Evolutionary conservation across 2,888 invertebrate species (phyloP).

Genomic region (Odontomyia ornata): DNA sequence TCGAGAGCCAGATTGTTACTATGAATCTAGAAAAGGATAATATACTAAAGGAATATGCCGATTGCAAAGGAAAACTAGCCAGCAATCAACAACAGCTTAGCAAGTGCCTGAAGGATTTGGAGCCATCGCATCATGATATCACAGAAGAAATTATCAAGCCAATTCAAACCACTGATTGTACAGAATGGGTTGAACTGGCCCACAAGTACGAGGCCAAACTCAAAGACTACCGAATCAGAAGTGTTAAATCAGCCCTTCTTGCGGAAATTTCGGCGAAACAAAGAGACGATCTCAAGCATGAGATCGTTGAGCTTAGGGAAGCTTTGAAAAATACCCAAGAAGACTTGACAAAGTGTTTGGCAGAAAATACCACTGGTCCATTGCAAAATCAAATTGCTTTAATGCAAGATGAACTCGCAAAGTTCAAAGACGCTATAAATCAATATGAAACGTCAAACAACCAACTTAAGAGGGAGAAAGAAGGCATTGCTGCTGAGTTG

Average conservation of each 20-base stretch:
- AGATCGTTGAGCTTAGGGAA: neutral
- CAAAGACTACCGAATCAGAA: neutral
- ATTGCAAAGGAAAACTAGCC: slow-evolving; percentile 8
- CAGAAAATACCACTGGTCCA: neutral
- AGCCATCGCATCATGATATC: neutral
- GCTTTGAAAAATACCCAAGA: neutral
- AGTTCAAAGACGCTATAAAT: neutral
- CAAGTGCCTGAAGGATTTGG: neutral
- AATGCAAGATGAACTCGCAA: neutral
- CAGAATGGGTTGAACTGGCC: slow-evolving; percentile 11
- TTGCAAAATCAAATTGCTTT: neutral
- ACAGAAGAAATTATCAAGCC: neutral
- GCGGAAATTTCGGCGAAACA: neutral
- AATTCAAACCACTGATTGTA: neutral
- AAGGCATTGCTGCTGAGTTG: neutral
- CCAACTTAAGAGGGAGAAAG: neutral
- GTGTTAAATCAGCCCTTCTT: neutral
- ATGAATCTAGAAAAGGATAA: neutral
- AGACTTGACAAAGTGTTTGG: neutral
- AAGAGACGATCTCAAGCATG: neutral
- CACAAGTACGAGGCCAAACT: neutral
- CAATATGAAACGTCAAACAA: neutral
- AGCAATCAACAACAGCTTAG: neutral
- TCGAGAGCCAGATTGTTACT: neutral
- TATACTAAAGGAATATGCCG: neutral